phyloP scores from a whole-genome alignment of 2,113 vertebrate species.

The Syngnathus typhle region DNA sequence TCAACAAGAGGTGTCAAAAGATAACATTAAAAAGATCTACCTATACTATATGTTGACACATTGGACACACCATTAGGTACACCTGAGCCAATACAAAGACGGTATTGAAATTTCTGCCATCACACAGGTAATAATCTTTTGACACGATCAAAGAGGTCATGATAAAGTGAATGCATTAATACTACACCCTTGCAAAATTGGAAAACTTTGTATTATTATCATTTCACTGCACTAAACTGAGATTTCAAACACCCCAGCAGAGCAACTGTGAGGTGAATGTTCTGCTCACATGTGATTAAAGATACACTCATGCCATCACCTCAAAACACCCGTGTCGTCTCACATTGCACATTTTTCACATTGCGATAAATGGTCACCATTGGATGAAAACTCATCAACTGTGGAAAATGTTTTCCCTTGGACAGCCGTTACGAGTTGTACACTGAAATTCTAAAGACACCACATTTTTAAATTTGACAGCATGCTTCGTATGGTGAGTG shows the following conservation, averaged over 20 bases:
- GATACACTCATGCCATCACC: not conserved
- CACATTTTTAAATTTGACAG: not conserved
- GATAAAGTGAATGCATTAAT: not conserved
- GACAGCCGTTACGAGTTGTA: not conserved
- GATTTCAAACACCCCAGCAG: not conserved
- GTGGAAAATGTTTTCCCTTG: not conserved
- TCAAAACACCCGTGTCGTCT: not conserved
- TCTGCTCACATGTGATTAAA: not conserved
- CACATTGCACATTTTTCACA: too few species aligned
- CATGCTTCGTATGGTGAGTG: not conserved
- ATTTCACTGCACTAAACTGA: not conserved
- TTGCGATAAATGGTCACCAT: not conserved
- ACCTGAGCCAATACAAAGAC: not conserved
- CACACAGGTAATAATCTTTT: not conserved
- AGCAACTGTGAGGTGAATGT: not conserved
- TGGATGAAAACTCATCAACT: not conserved
- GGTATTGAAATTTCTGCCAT: not conserved
- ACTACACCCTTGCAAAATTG: not conserved
- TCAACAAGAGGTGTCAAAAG: too few species aligned
- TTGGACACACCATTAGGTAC: not conserved
- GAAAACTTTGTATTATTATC: not conserved
- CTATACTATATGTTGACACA: not conserved
- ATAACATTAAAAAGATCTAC: too few species aligned
- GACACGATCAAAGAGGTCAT: not conserved
- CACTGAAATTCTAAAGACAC: too few species aligned